Evolutionary conservation across 2,888 invertebrate species (phyloP).

Genomic region (Alcis repandata): DNA sequence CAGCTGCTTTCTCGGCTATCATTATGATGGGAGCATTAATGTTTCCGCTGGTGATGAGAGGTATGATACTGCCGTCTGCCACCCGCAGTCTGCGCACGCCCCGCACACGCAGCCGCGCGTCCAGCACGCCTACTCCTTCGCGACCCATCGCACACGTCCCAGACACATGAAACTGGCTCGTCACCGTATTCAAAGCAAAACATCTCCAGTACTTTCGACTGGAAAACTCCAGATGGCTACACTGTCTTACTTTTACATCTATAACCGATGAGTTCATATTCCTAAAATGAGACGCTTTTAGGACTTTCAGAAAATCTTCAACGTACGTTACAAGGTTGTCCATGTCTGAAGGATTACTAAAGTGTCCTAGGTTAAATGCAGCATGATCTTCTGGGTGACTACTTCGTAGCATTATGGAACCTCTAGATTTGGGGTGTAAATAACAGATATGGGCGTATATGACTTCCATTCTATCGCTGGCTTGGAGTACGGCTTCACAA

Average conservation of each 20-base stretch:
- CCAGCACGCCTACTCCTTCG: slow-evolving; percentile 58
- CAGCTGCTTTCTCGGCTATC: no score
- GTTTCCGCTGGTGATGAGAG: no score
- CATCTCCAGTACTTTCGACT: slow-evolving; percentile 66
- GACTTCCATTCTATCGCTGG: background rate
- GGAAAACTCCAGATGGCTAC: slow-evolving; percentile 46
- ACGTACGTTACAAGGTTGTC: slow-evolving; percentile 51
- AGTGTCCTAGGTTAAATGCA: slow-evolving; percentile 54
- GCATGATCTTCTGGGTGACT: slow-evolving; percentile 58
- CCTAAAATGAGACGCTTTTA: slow-evolving; percentile 57
- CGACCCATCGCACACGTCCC: slow-evolving; percentile 70
- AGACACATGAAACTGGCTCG: slow-evolving; percentile 86
- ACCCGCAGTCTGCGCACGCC: slow-evolving; percentile 42
- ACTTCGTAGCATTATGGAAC: slow-evolving; percentile 54
- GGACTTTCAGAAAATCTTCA: slow-evolving; percentile 54
- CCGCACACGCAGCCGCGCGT: slow-evolving; percentile 53
- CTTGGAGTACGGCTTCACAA: background rate
- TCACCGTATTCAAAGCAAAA: slow-evolving; percentile 67
- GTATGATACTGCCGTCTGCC: slow-evolving; percentile 66
- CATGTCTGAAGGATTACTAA: slow-evolving; percentile 54
- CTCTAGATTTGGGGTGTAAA: slow-evolving; percentile 64
- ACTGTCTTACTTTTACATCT: slow-evolving; percentile 47
- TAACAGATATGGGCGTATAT: slow-evolving; percentile 26
- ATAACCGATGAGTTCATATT: slow-evolving; percentile 50
- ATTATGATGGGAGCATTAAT: no score